Base-by-base conservation (phyloP, 1,140 invertebrate genomes). In the Neodiprion lecontei region DNA sequence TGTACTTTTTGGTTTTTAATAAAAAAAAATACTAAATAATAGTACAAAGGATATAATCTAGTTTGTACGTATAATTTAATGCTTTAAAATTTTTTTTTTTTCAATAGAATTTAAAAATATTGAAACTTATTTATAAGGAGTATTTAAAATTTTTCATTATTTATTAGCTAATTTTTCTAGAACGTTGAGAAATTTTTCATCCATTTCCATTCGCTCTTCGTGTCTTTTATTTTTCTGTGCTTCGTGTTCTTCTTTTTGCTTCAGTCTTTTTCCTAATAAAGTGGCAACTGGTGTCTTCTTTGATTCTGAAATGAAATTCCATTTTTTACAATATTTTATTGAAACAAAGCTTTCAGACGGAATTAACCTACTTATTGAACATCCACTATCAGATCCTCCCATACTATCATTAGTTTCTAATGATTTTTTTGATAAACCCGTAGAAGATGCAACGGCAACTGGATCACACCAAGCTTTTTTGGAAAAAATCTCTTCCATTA, bases 381-480 rank as follows among this genome's bases (percentile, higher is more conserved):
- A 69, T 69, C 17, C 68, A 23, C 68, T 69, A 69, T 69, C 68
- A 69, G 68, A 69, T 69, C 17, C 28, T 28, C 0, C 17, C 7
- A 23, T 14, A 69, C 68, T 69, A 69, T 69, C 68, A 23, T 69
- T 69, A 69, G 7, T 69, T 17, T 17, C 17, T 17, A 17, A 17
- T 17, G 17, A 17, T 17, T 17, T 17, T 17, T 17, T 69, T 69
- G 68, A 40, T 11, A 67, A 14, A 12, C 73, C 73, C 17, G 48
- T 72, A 1, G 70, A 74, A 11, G 76, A 77, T 74, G 73, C 73
- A 53, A 77, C 48, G 17, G 73, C 70, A 23, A 74, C 17, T 48
- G 67, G 76, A 23, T 74, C 66, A 48, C 73, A 74, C 76, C 72
- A 74, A 4, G 70, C 73, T 72, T 67, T 74, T 69, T 77, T 72